A percentile compares a stretch with the other conserved stretches of the same genome.
phyloP scores from a whole-genome alignment of 2,797 vertebrate genomes.

The Artibeus lituratus region DNA sequence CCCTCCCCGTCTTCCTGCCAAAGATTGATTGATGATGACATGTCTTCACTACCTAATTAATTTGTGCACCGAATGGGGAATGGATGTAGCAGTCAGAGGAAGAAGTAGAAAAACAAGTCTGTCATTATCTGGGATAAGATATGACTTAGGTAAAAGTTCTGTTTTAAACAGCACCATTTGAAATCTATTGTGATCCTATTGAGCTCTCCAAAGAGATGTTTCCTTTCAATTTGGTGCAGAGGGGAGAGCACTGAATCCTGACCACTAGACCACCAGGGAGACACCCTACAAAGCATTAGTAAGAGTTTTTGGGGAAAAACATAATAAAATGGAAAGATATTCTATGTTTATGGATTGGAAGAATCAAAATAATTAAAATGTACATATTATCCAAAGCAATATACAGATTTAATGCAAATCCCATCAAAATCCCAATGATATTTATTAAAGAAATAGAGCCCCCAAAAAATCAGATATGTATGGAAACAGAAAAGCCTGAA shows the following conservation, averaged over 20 bases:
- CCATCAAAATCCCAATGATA: background rate
- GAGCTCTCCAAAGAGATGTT: background rate
- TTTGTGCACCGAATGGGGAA: conserved; percentile 59
- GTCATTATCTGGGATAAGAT: conserved; percentile 49
- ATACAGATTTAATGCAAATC: background rate
- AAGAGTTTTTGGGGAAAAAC: background rate
- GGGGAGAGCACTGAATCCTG: background rate
- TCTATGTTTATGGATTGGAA: background rate
- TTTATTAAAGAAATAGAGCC: background rate
- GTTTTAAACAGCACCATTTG: conserved; percentile 37
- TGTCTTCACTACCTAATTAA: conserved; percentile 65
- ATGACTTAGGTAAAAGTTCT: conserved; percentile 47
- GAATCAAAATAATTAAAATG: background rate
- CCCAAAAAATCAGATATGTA: background rate
- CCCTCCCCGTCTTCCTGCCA: conserved; percentile 44
- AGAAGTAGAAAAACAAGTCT: conserved; percentile 33
- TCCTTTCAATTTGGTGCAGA: background rate
- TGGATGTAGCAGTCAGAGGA: conserved; percentile 49
- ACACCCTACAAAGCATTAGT: background rate
- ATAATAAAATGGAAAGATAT: background rate
- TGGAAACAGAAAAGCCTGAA: background rate
- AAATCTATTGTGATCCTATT: background rate
- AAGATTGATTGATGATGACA: conserved; percentile 61
- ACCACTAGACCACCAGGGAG: background rate
- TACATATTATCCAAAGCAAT: background rate